phyloP scores from a whole-genome alignment of 2,888 invertebrate species.

The Catotricha subobsoleta region DNA sequence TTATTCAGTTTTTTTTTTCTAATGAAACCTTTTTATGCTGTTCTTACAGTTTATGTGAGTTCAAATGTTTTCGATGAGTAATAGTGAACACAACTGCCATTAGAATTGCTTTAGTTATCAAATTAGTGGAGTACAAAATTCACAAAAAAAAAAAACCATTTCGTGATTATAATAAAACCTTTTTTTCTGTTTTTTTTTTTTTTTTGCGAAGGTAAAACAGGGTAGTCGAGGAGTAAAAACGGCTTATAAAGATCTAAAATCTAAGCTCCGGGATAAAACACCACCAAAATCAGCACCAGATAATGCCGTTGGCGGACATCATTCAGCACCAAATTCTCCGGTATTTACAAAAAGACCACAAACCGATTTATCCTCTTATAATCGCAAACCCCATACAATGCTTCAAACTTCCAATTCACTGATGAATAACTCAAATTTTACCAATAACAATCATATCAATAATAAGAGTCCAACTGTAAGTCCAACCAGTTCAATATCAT shows the following conservation, averaged over 20 bases:
- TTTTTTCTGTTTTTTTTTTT: conserved; percentile 6
- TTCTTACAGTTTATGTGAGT: too few species aligned
- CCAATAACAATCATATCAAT: conserved; percentile 13
- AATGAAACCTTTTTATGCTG: too few species aligned
- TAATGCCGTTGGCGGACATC: conserved; percentile 22
- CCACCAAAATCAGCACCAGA: conserved; percentile 15
- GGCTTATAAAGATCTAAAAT: conserved; percentile 57
- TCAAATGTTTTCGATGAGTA: too few species aligned
- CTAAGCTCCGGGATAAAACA: conserved; percentile 36
- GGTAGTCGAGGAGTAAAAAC: conserved; percentile 58
- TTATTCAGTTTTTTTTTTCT: too few species aligned
- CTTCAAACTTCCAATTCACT: conserved; percentile 7
- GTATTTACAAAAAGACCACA: conserved; percentile 35
- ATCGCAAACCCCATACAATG: conserved; percentile 2
- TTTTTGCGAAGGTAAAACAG: conserved; percentile 41
- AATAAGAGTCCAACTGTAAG: conserved; percentile 28
- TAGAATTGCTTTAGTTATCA: too few species aligned
- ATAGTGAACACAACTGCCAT: too few species aligned
- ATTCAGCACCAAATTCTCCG: conserved; percentile 49
- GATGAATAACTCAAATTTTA: conserved; percentile 7
- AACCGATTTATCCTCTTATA: conserved; percentile 4
- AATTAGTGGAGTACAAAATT: not conserved
- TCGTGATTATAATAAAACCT: too few species aligned
- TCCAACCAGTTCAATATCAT: conserved; percentile 19
- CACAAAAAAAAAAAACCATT: not conserved